Percentiles rank a stretch among this genome's conserved stretches.
phyloP scores from a whole-genome alignment of 2,113 vertebrate genomes.

The Notothenia rossii region DNA sequence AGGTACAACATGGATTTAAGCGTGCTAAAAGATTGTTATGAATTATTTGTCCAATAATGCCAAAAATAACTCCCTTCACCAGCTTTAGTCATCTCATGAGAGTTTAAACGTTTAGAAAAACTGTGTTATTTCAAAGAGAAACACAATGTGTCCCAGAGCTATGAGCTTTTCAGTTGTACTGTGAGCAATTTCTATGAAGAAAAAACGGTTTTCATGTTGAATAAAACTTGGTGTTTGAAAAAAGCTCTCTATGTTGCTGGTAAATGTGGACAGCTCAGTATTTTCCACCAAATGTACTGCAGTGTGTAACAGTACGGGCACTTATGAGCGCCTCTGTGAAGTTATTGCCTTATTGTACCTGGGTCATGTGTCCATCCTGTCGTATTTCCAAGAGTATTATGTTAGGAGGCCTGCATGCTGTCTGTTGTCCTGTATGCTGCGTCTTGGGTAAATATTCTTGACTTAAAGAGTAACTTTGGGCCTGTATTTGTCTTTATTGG shows the following conservation, averaged over 20 bases:
- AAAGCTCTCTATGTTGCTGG: slow-evolving; percentile 1
- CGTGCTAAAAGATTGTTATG: no score
- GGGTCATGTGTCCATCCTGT: slow-evolving; percentile 19
- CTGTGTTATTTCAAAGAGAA: slow-evolving; percentile 19
- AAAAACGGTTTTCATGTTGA: slow-evolving; percentile 9
- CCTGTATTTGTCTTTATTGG: slow-evolving; percentile 1
- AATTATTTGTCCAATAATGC: no score
- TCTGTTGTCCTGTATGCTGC: slow-evolving; percentile 21
- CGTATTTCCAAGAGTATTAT: slow-evolving; percentile 15
- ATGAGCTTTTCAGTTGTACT: slow-evolving; percentile 27
- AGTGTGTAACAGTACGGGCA: slow-evolving; percentile 12
- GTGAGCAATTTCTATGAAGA: slow-evolving; percentile 18
- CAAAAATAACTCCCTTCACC: no score
- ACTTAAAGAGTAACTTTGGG: slow-evolving; percentile 1
- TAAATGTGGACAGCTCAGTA: slow-evolving; percentile 13
- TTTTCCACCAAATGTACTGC: neutral
- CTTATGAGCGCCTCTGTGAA: slow-evolving; percentile 13
- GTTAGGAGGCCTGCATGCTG: slow-evolving; percentile 51
- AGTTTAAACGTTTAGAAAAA: slow-evolving; percentile 35
- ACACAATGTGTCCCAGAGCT: neutral
- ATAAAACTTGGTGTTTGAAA: slow-evolving; percentile 21
- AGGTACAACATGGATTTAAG: no score
- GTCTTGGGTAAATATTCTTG: slow-evolving; percentile 7
- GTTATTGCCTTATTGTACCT: slow-evolving; percentile 21
- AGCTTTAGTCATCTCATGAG: neutral